Base-by-base conservation (phyloP, 2,113 vertebrate species). In the Amphilophus citrinellus region DNA sequence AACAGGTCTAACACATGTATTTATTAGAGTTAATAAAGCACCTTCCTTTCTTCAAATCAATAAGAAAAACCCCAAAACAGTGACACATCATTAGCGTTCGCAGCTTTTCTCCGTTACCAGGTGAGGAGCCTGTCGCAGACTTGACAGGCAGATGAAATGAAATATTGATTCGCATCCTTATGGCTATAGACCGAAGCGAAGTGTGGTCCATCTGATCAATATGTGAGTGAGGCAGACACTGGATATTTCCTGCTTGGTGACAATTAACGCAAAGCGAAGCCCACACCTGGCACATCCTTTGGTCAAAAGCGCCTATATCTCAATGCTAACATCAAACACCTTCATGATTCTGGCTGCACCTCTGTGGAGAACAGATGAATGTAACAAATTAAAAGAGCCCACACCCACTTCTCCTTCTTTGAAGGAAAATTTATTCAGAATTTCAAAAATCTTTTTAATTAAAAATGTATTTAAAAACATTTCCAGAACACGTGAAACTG, bases 131-230 rank as follows among this genome's bases (percentile, higher is more conserved):
- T 62, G 82, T 84, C 88, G 83, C 57, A 44, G 58, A 82, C 57
- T 63, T 84, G 89, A 92, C 91, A 84, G 79, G 81, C 88, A 92
- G 93, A 94, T 93, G 86, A 94, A 94, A 95, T 95, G 86, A 95
- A 94, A 91, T 91, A 95, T 94, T 92, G 94, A 95, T 93, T 44
- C 24, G 39, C 84, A 88, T 88, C 84, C 81, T 90, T 89, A 82
- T 30, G 37, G 63, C 84, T 81, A 84, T 86, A 58, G 84, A 80
- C 77, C 88, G 37, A 82, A 85, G 83, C 65, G 82, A 89, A 87
- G 79, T 80, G 85, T 82, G 85, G 84, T 75, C 79, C 56, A 63
- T 79, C 75, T 89, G 84, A 91, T 93, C 90, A 84, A 93, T 95
- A 87, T 50, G 42, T 75, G 66, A 86, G 83, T 17, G 78, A 89